Evolutionary conservation across 2,888 invertebrate genomes (phyloP).

Genomic region (Drosophila kanekoi): DNA sequence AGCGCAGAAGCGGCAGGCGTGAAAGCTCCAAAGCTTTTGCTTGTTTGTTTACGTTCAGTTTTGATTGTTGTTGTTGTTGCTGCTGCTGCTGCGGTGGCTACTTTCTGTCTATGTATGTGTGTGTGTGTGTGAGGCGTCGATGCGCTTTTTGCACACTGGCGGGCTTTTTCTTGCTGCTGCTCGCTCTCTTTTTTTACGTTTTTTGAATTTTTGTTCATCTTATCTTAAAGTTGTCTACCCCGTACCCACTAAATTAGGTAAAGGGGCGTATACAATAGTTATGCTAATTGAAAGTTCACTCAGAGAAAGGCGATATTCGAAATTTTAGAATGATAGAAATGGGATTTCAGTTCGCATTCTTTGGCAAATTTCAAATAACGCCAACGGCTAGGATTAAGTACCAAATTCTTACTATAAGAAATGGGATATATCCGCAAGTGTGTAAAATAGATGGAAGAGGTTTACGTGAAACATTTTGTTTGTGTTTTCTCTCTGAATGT

Average conservation of each 20-base stretch:
- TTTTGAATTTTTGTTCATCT: slow-evolving; percentile 10
- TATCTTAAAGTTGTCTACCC: slow-evolving; percentile 1
- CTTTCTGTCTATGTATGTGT: slow-evolving; percentile 12
- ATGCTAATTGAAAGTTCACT: no score
- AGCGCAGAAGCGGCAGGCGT: slow-evolving; percentile 25
- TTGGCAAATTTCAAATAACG: no score
- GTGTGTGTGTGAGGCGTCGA: slow-evolving; percentile 35
- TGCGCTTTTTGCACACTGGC: slow-evolving; percentile 71
- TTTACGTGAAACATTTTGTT: no score
- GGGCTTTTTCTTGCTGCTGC: slow-evolving; percentile 42
- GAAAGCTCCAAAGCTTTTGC: slow-evolving; percentile 63
- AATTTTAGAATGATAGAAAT: no score
- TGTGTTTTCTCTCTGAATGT: no score
- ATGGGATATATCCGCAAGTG: no score
- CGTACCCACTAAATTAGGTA: background rate
- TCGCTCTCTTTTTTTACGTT: slow-evolving; percentile 25
- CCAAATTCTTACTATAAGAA: no score
- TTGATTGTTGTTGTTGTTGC: slow-evolving; percentile 10
- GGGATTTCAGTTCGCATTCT: no score
- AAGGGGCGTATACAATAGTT: background rate
- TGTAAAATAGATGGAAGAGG: no score
- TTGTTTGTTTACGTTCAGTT: slow-evolving; percentile 36
- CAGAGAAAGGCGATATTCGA: no score
- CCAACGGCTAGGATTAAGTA: no score
- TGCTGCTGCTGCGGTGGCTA: slow-evolving; percentile 8